Base-by-base conservation (phyloP, 1,140 invertebrate genomes). In the Drosophila gunungcola region DNA sequence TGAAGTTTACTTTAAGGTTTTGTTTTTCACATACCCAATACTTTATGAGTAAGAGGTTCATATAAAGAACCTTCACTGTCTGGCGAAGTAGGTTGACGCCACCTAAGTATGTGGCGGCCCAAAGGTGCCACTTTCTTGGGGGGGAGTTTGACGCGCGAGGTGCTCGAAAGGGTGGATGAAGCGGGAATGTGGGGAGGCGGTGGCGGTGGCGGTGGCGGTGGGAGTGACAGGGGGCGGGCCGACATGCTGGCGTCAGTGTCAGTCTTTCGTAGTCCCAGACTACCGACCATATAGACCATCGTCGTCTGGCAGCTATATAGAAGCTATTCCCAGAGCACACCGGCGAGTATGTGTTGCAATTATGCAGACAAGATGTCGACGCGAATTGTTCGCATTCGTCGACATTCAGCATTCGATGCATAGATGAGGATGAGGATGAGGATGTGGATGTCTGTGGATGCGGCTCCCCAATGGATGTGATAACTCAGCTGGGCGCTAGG, bases 301-400 rank as follows among this genome's bases (percentile, higher is more conserved):
- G 49, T 65, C 64, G 49, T 65, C 64, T 53, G 64, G 58, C 64
- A 68, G 63, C 63, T 75, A 74, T 72, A 21, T 21, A 21, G 16
- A 21, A 32, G 29, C 63, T 75, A 74, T 72, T 74, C 57, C 36
- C 56, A 72, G 54, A 58, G 54, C 60, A 36, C 41, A 64, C 61
- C 55, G 61, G 61, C 73, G 73, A 77, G 73, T 70, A 74, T 83
- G 81, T 88, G 73, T 78, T 89, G 89, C 89, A 91, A 89, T 91
- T 91, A 91, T 91, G 89, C 79, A 91, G 89, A 91, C 89, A 91
- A 82, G 67, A 91, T 91, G 89, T 91, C 89, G 90, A 74, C 89
- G 81, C 73, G 81, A 79, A 91, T 91, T 89, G 81, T 86, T 91
- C 49, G 81, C 76, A 91, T 91, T 89, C 68, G 78, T 65, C 69